These are phyloP conservation scores for Epicauta chinensis DNA, from an alignment of 1,140 invertebrate genomes.

Conservation along the genomic window DNA sequence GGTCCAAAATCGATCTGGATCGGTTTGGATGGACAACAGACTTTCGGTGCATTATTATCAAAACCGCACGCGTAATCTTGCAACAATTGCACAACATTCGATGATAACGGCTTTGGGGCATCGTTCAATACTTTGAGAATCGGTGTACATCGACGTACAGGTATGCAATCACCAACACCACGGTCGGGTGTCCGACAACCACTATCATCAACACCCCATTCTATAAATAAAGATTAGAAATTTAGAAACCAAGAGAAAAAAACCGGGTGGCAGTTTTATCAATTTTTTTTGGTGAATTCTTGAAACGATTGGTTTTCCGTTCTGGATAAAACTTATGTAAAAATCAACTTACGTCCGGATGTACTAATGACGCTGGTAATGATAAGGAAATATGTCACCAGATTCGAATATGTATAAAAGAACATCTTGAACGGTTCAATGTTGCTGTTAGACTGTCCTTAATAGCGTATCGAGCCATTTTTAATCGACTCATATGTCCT, in stretches of 20 bases:
- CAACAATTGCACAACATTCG: constrained; percentile 28
- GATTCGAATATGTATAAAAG: no score
- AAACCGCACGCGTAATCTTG: constrained; percentile 45
- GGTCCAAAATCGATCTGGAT: constrained; percentile 25
- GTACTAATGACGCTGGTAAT: no score
- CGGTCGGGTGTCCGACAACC: constrained; percentile 40
- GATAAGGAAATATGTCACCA: no score
- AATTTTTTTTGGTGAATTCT: no score
- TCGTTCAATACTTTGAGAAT: constrained; percentile 20
- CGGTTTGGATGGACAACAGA: constrained; percentile 43
- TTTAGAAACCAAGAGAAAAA: background rate
- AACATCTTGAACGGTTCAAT: no score
- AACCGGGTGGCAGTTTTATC: no score
- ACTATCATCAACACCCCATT: constrained; percentile 36
- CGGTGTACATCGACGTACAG: constrained; percentile 39
- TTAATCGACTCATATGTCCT: no score
- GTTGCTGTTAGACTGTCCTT: no score
- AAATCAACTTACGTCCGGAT: no score
- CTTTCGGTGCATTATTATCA: constrained; percentile 41
- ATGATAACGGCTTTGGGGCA: constrained; percentile 35
- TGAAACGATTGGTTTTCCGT: no score
- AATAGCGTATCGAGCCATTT: no score
- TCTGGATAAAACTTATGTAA: no score
- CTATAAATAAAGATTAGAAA: constrained; percentile 26
- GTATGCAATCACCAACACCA: constrained; percentile 41